Percentiles rank a stretch among this genome's conserved stretches.
phyloP scores from a whole-genome alignment of 2,797 vertebrate species.

The Balearica regulorum region DNA sequence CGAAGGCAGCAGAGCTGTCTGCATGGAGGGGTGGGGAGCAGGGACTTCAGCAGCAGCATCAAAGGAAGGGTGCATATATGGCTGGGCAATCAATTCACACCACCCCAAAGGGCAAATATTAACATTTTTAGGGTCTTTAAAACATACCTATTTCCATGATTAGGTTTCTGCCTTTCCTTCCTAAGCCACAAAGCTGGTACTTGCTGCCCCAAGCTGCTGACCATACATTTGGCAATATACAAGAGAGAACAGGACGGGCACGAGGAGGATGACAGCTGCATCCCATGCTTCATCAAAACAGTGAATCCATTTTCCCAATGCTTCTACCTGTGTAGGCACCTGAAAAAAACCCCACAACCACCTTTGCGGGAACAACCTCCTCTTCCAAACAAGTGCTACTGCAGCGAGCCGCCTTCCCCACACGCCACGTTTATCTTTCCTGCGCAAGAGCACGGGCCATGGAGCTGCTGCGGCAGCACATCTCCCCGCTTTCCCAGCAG shows the following conservation, averaged over 20 bases:
- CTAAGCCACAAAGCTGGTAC: background rate
- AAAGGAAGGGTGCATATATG: too few species aligned
- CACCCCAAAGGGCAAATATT: background rate
- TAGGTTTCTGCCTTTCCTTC: background rate
- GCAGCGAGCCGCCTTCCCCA: background rate
- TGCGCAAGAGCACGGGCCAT: background rate
- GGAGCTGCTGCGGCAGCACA: background rate
- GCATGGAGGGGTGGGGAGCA: background rate
- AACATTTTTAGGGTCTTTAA: background rate
- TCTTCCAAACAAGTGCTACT: background rate
- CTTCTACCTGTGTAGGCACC: background rate
- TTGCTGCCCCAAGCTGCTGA: background rate
- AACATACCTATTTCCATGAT: background rate
- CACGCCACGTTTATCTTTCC: rapidly evolving
- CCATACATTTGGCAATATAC: background rate
- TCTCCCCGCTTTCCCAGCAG: background rate
- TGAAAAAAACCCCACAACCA: background rate
- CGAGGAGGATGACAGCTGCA: background rate
- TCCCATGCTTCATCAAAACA: background rate
- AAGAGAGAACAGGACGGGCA: background rate
- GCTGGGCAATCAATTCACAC: background rate
- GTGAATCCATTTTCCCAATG: background rate
- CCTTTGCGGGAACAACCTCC: background rate
- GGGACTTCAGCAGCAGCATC: background rate
- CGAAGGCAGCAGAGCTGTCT: background rate